Conservation (phyloP, 2,797 vertebrate genomes). For the Arctocebus calabarensis region DNA sequence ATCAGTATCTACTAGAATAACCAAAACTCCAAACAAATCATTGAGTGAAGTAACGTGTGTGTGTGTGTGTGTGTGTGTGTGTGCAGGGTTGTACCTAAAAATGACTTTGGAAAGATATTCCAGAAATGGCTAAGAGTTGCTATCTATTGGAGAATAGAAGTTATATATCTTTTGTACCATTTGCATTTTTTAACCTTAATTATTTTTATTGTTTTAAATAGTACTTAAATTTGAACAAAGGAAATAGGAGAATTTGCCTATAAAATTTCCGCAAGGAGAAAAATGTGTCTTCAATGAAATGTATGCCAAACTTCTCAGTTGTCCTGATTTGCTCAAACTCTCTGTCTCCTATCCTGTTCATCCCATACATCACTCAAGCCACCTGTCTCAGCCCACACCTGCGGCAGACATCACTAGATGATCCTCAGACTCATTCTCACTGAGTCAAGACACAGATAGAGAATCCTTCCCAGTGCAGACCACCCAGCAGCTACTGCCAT, state of each 20-base stretch:
- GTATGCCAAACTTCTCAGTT: not conserved
- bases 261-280: not conserved
- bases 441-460: not conserved
- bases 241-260: not conserved
- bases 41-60: not conserved
- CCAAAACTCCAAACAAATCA: constrained; percentile 4
- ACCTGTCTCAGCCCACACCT: not conserved
- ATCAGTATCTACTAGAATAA: not conserved
- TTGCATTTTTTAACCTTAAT: not conserved
- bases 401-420: not conserved
- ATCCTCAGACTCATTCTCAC: not conserved
- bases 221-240: not conserved
- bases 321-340: not conserved
- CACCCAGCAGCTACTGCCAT: not conserved
- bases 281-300: not conserved
- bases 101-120: not conserved
- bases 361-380: not conserved
- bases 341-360: not conserved
- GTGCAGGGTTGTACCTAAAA: not conserved
- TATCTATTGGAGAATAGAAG: not conserved
- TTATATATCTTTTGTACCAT: not conserved
- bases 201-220: constrained; percentile 17
- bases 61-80: not conserved
- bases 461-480: not conserved
- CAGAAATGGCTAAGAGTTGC: not conserved